phyloP scores from a whole-genome alignment of 2,113 vertebrate species.

The Plectropomus leopardus region DNA sequence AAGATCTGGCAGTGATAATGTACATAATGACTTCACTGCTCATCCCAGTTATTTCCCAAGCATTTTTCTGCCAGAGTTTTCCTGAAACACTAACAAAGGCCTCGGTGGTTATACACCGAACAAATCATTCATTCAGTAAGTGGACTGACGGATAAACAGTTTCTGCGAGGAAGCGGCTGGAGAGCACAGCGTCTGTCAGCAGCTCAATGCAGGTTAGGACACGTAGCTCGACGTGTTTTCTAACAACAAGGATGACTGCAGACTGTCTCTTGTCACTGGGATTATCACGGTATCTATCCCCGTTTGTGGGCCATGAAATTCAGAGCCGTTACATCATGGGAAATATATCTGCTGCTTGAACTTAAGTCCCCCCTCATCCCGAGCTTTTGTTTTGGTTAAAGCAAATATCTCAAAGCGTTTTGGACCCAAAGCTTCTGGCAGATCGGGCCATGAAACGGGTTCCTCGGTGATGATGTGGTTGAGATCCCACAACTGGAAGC shows the following conservation, averaged over 20 bases:
- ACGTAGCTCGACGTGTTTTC: neutral
- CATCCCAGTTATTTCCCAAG: constrained; percentile 40
- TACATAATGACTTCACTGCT: constrained; percentile 80
- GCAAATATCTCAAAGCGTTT: constrained; percentile 22
- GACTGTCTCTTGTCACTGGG: constrained; percentile 23
- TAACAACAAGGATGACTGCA: neutral
- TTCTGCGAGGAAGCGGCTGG: constrained; percentile 25
- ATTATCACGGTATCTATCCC: neutral
- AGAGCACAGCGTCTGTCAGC: neutral
- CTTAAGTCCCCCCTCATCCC: neutral
- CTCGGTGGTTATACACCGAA: constrained; percentile 46
- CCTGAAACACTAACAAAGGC: constrained; percentile 74
- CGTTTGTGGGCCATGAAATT: neutral
- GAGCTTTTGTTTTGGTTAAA: constrained; percentile 29
- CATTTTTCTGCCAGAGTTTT: constrained; percentile 57
- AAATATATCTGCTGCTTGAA: constrained; percentile 24
- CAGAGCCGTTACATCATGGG: constrained; percentile 31
- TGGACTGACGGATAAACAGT: constrained; percentile 57
- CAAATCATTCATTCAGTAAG: constrained; percentile 49
- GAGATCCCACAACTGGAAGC: constrained; percentile 45
- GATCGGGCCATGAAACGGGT: neutral
- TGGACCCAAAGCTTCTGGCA: constrained; percentile 26
- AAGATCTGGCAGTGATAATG: constrained; percentile 63
- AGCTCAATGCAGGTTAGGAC: neutral
- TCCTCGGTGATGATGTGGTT: constrained; percentile 27